Evolutionary conservation across 2,797 vertebrate genomes (phyloP), one percentile per base, ranked within the genome.

Genomic region (Pseudomugil gertrudae): DNA sequence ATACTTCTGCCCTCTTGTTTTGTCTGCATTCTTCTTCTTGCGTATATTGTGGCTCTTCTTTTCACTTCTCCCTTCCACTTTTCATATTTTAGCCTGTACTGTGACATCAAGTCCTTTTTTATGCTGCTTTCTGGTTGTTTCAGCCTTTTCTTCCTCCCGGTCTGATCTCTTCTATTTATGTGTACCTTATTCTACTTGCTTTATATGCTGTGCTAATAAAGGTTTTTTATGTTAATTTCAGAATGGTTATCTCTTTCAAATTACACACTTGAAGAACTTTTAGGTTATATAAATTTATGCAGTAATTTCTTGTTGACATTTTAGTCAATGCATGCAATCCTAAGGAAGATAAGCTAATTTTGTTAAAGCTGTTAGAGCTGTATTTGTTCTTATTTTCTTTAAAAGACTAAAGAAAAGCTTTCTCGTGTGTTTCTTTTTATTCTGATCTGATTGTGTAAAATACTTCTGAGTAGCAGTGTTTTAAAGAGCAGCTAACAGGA

Each of bases 11-110:
- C 26, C 24, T 66, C 61, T 45, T 66, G 51, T 66, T 74, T 61
- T 50, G 40, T 56, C 64, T 57, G 11, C 57, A 70, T 74, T 82
- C 32, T 51, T 79, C 29, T 61, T 10, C 38, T 35, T 57, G 33
- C 15, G 17, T 23, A 36, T 32, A 54, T 56, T 58, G 60, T 60
- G 19, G 33, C 26, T 50, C 3, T 4, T 53, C 4, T 35, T 23
- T 24, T 21, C 19, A 9, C 2, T 21, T n/a, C 27, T 48, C 3
- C 1, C 11, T 2, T 30, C 11, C 57, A 6, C 52, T 27, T 40
- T 38, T 19, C 14, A 2, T 9, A 4, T n/a, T 26, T 13, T 27
- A 19, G 32, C 36, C 59, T 6, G 0, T 24, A 2, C 51, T 43
- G 19, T 19, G 33, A 2, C 21, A 19, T 17, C 3, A 51, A 4